These are phyloP conservation scores for Hippasteria phrygiana DNA, from an alignment of 53 echinoderm and acorn worm genomes.

Conservation along the genomic window DNA sequence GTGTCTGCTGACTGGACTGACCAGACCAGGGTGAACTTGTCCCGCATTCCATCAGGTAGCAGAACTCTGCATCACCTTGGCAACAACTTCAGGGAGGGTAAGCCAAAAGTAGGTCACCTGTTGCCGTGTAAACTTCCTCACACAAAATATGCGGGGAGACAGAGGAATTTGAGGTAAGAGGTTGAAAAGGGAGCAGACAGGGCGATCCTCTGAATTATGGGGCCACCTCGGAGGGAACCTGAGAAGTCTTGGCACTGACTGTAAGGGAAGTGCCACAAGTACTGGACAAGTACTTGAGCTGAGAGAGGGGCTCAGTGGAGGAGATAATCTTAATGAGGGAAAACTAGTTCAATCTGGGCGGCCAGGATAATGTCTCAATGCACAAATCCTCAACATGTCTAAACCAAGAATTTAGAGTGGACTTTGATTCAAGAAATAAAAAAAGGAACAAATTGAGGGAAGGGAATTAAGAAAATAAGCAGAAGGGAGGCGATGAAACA, in stretches of 20 bases:
- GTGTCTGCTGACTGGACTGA: conserved; percentile 15
- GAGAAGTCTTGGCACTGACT: conserved; percentile 23
- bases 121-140: conserved; percentile 56
- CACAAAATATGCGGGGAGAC: background rate
- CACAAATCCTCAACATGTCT: background rate
- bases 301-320: background rate
- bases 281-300: background rate
- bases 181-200: conserved; percentile 61
- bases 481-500: too few relatives aligned
- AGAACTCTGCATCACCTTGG: conserved; percentile 29
- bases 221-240: conserved; percentile 63
- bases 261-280: background rate
- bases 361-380: background rate
- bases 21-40: conserved; percentile 49
- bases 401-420: too few relatives aligned
- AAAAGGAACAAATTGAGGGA: too few relatives aligned
- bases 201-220: conserved; percentile 62
- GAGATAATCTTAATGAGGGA: conserved; percentile 19
- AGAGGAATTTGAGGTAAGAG: conserved; percentile 60
- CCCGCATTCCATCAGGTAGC: conserved; percentile 62
- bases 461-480: too few relatives aligned
- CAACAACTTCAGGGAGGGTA: conserved; percentile 63
- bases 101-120: conserved; percentile 66
- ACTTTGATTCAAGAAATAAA: too few relatives aligned
- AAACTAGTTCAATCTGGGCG: background rate